Conservation (phyloP, 53 echinoderm and acorn worm genomes). For the Mesocentrotus franciscanus region DNA sequence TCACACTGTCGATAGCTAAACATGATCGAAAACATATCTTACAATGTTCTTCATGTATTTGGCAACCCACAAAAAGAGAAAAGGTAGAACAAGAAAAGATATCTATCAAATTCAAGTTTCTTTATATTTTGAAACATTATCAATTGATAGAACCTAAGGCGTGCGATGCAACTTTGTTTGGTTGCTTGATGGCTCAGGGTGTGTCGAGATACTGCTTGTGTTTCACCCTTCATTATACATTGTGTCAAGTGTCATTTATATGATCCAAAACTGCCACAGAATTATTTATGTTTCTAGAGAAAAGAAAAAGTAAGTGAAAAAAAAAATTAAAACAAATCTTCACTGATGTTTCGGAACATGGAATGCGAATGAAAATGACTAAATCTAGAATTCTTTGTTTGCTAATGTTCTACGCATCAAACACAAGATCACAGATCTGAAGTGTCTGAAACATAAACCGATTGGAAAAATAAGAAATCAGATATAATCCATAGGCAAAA, state of each 20-base stretch:
- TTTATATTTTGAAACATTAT: background rate
- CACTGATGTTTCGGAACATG: background rate
- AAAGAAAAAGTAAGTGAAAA: background rate
- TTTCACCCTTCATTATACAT: background rate
- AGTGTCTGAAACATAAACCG: background rate
- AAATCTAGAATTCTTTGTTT: background rate
- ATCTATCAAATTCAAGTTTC: background rate
- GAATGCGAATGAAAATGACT: background rate
- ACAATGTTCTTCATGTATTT: background rate
- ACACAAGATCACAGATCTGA: background rate
- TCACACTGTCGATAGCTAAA: background rate
- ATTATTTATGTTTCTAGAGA: background rate
- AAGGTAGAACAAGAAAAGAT: background rate
- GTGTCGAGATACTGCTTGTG: background rate
- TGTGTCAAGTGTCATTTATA: background rate
- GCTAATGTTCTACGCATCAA: background rate
- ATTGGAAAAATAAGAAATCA: background rate
- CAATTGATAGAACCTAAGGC: background rate
- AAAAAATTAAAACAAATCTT: background rate
- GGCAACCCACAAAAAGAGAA: background rate
- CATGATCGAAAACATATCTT: background rate
- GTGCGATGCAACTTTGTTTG: background rate
- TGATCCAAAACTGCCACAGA: constrained; percentile 33
- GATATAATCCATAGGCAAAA: background rate
- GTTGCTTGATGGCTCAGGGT: background rate